Conservation (phyloP, 2,797 vertebrate genomes). For the Pseudocheirus occidentalis region DNA sequence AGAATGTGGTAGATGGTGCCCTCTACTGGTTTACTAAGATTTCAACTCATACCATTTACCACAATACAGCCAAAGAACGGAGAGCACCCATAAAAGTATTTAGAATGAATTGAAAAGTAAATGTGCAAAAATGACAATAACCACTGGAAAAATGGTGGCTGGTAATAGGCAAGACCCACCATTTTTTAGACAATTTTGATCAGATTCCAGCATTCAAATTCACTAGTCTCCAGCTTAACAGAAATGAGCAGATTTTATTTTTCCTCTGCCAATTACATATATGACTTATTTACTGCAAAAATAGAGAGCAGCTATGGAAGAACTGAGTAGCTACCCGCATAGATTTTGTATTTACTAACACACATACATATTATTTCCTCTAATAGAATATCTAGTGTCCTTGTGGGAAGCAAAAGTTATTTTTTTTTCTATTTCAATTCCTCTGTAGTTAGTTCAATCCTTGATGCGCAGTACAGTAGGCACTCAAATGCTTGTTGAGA, state of each 20-base stretch:
- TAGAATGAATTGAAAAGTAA: conserved; percentile 37
- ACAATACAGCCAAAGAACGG: background rate
- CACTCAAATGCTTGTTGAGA: background rate
- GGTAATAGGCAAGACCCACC: background rate
- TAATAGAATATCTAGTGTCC: background rate
- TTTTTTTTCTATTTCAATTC: background rate
- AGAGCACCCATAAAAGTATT: background rate
- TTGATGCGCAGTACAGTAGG: background rate
- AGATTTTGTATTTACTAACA: background rate
- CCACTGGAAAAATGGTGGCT: background rate
- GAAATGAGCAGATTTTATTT: conserved; percentile 65
- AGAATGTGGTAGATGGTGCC: conserved; percentile 74
- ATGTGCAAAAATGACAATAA: conserved; percentile 37
- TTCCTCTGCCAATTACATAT: conserved; percentile 27
- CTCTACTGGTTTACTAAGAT: conserved; percentile 78
- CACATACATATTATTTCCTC: background rate
- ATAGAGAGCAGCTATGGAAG: background rate
- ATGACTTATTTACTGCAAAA: conserved; percentile 63
- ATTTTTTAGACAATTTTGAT: conserved; percentile 26
- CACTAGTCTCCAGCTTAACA: conserved; percentile 64
- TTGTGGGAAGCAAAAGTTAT: background rate
- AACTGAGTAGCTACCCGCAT: background rate
- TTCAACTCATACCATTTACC: background rate
- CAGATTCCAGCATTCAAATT: conserved; percentile 27
- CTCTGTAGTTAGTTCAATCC: background rate